Evolutionary conservation across 1,140 invertebrate species (phyloP), one percentile per base, ranked within the genome.

Genomic region (Lethrus apterus): DNA sequence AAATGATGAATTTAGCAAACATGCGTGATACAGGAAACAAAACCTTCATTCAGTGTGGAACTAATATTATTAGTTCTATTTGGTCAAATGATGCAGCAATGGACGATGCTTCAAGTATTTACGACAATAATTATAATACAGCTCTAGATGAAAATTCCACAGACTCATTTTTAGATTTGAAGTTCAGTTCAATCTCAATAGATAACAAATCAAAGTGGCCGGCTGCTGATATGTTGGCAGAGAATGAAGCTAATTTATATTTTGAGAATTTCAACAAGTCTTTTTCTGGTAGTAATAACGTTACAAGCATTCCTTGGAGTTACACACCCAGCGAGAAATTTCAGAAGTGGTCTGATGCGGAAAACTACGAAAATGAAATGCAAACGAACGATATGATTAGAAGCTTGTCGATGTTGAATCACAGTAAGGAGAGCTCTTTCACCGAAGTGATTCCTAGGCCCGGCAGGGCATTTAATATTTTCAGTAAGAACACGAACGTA

Each of bases 371-470:
- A 44, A 36, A 51, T 46, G 30, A 54, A 30, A 10, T 52, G 13
- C 13, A 42, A 21, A 11, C 49, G n/a, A 50, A 49, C 24, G 33
- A 34, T 13, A 38, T 56, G 2, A 42, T 44, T 17, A 46, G 52
- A 17, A 64, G 60, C 50, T 48, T 58, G n/a, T 40, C 49, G 8
- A 60, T 60, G 32, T 64, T 79, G 52, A 78, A 78, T 55, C 76
- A 78, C 56, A 73, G 71, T 57, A 70, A 69, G 44, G 70, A 75
- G 42, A 78, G 76, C 58, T 66, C 69, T 40, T 79, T 79, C 61
- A 71, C 59, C 11, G 75, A 77, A 58, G 75, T 78, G 9, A 63
- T 69, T 19, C 76, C 74, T 34, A 65, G 67, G 13, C 53, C 30
- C 17, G 40, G 60, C 9, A 54, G 46, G 11, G 51, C 34, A 30